Conservation (phyloP, 2,113 vertebrate species). For the Eolophus roseicapilla region DNA sequence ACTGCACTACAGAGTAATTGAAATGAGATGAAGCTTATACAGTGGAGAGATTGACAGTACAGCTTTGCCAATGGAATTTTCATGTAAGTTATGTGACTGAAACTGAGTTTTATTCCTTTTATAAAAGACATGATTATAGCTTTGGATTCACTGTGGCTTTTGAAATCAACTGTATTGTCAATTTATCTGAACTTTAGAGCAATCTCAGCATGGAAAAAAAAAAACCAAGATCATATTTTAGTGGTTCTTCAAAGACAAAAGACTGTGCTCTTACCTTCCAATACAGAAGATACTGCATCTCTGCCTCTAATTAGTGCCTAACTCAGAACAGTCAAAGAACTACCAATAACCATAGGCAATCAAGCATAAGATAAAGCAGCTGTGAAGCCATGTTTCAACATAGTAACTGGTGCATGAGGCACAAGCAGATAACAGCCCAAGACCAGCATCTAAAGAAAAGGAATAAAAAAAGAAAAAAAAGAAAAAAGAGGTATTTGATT, state of each 20-base stretch:
- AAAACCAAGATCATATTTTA: background rate
- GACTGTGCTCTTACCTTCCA: background rate
- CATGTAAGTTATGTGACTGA: background rate
- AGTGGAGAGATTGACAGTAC: background rate
- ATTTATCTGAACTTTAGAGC: background rate
- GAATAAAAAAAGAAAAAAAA: background rate
- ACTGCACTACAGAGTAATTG: background rate
- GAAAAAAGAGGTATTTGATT: background rate
- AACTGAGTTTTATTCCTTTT: background rate
- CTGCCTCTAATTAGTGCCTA: background rate
- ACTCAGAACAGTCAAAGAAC: background rate
- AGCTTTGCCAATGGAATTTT: background rate
- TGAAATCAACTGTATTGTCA: background rate
- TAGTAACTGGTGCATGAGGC: background rate
- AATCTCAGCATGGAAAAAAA: background rate
- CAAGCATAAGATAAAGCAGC: background rate
- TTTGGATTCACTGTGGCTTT: background rate
- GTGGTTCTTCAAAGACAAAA: background rate
- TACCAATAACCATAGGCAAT: background rate
- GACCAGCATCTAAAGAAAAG: background rate
- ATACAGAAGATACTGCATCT: background rate
- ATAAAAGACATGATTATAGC: background rate
- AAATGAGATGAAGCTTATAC: background rate
- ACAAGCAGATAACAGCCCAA: background rate
- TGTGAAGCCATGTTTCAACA: background rate